phyloP scores from a whole-genome alignment of 92 coral and sea anemone genomes.

The Porites evermanni region DNA sequence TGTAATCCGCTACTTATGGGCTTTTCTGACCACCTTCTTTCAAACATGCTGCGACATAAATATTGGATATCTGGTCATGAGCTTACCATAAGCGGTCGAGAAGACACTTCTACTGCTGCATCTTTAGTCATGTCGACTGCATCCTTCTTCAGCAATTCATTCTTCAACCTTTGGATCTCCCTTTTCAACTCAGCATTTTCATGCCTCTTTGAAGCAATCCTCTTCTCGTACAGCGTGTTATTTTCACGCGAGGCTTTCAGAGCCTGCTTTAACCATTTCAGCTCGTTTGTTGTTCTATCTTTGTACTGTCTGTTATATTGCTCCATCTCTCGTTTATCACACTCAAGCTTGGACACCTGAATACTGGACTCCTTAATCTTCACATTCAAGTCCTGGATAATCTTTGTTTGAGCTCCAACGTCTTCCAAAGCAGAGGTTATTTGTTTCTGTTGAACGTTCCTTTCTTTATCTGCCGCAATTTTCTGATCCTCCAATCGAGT shows the following conservation, averaged over 20 bases:
- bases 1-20: too few relatives aligned
- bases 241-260: not conserved
- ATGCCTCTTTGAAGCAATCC: not conserved
- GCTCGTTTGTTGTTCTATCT: not conserved
- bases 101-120: not conserved
- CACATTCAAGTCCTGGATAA: conserved; percentile 14
- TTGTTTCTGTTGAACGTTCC: conserved; percentile 4
- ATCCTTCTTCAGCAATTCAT: conserved; percentile 3
- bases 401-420: not conserved
- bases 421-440: conserved; percentile 2
- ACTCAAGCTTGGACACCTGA: not conserved
- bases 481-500: conserved; percentile 3
- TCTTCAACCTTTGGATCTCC: conserved; percentile 7
- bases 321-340: conserved; percentile 14
- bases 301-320: not conserved
- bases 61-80: not conserved
- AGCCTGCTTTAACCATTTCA: not conserved
- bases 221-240: not conserved
- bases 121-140: not conserved
- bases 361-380: conserved; percentile 11
- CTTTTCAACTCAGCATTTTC: not conserved
- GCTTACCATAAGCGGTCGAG: not conserved
- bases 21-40: not conserved
- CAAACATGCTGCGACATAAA: not conserved
- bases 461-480: not conserved